phyloP scores from a whole-genome alignment of 2,797 vertebrate species.

The Gymnoscopelus braueri region DNA sequence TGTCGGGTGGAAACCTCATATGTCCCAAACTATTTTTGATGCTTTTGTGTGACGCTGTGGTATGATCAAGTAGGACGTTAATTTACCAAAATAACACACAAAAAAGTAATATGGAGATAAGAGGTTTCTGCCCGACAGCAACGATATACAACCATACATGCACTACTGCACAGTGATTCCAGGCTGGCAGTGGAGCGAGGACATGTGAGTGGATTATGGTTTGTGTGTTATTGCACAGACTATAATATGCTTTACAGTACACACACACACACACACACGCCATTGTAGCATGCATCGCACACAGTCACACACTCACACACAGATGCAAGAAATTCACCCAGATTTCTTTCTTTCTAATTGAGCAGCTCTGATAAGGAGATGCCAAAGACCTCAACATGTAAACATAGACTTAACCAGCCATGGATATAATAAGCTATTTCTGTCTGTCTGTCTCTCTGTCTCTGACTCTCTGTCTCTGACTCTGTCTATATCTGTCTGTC shows the following conservation, averaged over 20 bases:
- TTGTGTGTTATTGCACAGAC: background rate
- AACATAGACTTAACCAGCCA: constrained; percentile 58
- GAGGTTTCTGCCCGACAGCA: too few relatives aligned
- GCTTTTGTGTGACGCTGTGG: too few relatives aligned
- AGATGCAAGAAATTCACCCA: background rate
- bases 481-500: constrained; percentile 9
- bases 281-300: background rate
- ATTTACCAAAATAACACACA: too few relatives aligned
- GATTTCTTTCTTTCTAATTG: background rate
- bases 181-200: background rate
- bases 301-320: background rate
- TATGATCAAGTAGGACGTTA: too few relatives aligned
- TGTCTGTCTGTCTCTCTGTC: constrained; percentile 13
- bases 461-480: constrained; percentile 6
- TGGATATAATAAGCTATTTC: constrained; percentile 43
- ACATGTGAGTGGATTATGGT: constrained; percentile 4
- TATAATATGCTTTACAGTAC: background rate
- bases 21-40: too few relatives aligned
- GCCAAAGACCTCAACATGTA: constrained; percentile 52
- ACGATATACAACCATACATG: too few relatives aligned
- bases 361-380: constrained; percentile 14
- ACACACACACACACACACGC: background rate
- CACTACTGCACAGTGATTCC: background rate
- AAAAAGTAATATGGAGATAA: too few relatives aligned
- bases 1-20: too few relatives aligned